These are phyloP conservation scores for Drosophila tanythrix DNA, from an alignment of 2,888 invertebrate species.

Conservation along the genomic window DNA sequence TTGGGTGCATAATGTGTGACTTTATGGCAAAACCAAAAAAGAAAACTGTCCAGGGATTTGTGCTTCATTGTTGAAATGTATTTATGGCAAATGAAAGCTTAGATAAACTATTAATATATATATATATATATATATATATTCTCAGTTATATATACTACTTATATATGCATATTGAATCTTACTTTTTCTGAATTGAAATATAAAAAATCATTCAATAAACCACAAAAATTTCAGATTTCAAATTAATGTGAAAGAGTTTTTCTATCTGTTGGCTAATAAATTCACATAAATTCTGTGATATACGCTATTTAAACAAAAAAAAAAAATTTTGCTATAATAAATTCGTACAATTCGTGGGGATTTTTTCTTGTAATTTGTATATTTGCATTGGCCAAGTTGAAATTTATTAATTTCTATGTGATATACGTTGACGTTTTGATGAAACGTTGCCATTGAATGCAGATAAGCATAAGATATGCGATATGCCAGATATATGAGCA, in stretches of 20 bases:
- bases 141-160: background rate
- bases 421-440: constrained; percentile 79
- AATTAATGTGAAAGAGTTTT: constrained; percentile 7
- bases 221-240: background rate
- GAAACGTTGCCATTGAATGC: constrained; percentile 77
- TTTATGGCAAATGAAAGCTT: background rate
- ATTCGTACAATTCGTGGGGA: constrained; percentile 41
- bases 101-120: background rate
- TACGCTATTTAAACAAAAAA: constrained; percentile 11
- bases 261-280: constrained; percentile 1
- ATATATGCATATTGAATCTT: background rate
- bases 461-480: constrained; percentile 75
- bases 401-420: constrained; percentile 79
- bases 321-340: constrained; percentile 40
- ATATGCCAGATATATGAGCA: constrained; percentile 35
- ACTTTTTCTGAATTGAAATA: background rate
- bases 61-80: constrained; percentile 5
- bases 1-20: constrained; percentile 71
- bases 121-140: too few relatives aligned
- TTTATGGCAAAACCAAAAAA: constrained; percentile 56
- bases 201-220: constrained; percentile 4
- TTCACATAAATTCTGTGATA: constrained; percentile 34
- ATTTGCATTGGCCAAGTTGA: constrained; percentile 44
- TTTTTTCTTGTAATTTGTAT: constrained; percentile 3
- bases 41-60: constrained; percentile 29